Evolutionary conservation across 2,888 invertebrate species (phyloP).

Genomic region (Synergus gifuensis): DNA sequence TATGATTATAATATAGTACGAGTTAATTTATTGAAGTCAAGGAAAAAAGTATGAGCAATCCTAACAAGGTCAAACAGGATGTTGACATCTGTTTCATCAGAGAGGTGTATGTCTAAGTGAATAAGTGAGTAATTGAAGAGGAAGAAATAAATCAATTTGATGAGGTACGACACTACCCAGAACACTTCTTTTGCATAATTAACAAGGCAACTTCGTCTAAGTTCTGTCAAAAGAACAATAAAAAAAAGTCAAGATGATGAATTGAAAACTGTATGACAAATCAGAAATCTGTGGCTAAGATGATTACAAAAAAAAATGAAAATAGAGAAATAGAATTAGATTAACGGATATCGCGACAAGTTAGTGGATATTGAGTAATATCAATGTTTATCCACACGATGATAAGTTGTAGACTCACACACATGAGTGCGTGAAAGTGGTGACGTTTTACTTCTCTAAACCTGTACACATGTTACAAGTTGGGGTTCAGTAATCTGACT

Average conservation of each 20-base stretch:
- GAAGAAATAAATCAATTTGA: neutral
- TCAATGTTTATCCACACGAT: slow-evolving; percentile 3
- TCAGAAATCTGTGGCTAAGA: no score
- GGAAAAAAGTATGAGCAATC: slow-evolving; percentile 29
- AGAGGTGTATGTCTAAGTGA: neutral
- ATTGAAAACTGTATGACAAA: no score
- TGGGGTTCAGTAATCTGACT: slow-evolving; percentile 63
- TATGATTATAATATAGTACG: neutral
- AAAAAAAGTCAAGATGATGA: neutral
- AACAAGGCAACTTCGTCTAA: neutral
- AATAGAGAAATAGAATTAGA: neutral
- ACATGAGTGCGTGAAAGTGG: neutral
- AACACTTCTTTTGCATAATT: neutral
- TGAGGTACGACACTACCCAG: neutral
- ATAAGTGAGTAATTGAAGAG: neutral
- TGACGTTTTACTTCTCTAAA: slow-evolving; percentile 46
- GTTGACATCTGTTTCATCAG: slow-evolving; percentile 21
- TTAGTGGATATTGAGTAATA: slow-evolving; percentile 3
- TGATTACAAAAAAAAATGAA: no score
- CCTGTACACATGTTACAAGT: slow-evolving; percentile 59
- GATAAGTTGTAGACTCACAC: neutral
- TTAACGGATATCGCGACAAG: neutral
- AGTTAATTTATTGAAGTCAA: slow-evolving; percentile 28
- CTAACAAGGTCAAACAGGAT: slow-evolving; percentile 5
- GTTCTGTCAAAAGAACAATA: neutral